These are phyloP conservation scores for Tethya wilhelma DNA, from an alignment of 37 sponge, comb jelly and placozoan species.

Conservation along the genomic window DNA sequence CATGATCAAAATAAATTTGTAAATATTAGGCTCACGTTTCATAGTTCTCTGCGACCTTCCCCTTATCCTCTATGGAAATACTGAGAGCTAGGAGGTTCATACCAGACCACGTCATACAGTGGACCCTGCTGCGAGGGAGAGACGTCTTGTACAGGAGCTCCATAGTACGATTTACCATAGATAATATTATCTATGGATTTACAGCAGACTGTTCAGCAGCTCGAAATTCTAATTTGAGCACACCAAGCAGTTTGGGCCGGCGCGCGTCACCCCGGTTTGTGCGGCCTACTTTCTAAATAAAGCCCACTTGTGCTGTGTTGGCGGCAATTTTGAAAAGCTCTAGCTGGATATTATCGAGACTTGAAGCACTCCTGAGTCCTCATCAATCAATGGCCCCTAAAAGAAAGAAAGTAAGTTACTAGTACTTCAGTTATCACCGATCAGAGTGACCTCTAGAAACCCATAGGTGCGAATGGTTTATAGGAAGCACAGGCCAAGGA, in stretches of 20 bases:
- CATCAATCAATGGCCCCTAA: no score
- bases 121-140: constrained; percentile 41
- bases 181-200: no score
- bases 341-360: no score
- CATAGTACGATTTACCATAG: constrained; percentile 7
- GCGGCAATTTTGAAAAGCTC: background rate
- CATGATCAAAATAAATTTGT: background rate
- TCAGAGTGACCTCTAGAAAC: no score
- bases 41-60: constrained; percentile 27
- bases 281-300: background rate
- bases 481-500: no score
- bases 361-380: no score
- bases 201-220: background rate
- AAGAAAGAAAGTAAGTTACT: no score
- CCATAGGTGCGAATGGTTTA: no score
- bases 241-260: background rate
- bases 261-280: background rate
- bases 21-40: constrained; percentile 29
- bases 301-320: background rate
- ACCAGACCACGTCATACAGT: constrained; percentile 59
- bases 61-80: constrained; percentile 35
- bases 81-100: constrained; percentile 60
- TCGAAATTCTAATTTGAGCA: background rate
- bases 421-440: no score
- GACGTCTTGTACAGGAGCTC: constrained; percentile 47